Percentiles rank a stretch among this genome's conserved stretches.
Evolutionary conservation across 2,888 invertebrate genomes (phyloP).

Genomic region (Gerris lacustris): DNA sequence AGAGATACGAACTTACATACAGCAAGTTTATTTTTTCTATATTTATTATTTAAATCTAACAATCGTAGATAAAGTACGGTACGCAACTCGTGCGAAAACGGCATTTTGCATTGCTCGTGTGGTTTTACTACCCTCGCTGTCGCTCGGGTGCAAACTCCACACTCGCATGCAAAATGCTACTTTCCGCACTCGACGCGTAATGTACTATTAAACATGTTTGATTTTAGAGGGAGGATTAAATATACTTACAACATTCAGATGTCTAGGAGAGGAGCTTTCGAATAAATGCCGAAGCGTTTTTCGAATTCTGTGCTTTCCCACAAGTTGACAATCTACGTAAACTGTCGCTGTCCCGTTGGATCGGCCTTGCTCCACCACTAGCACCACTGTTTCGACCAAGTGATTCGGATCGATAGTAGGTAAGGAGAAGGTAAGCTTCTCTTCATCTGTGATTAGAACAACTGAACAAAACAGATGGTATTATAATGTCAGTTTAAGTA

Average conservation of each 20-base stretch:
- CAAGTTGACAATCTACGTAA: slow-evolving; percentile 50
- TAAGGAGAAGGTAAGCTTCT: slow-evolving; percentile 51
- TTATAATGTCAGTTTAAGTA: background rate
- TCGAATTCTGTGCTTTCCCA: slow-evolving; percentile 50
- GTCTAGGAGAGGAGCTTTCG: slow-evolving; percentile 42
- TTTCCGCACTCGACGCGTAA: too few species aligned
- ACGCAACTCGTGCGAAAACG: too few species aligned
- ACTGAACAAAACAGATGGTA: slow-evolving; percentile 39
- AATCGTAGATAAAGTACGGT: too few species aligned
- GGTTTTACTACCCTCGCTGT: too few species aligned
- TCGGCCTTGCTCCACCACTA: slow-evolving; percentile 44
- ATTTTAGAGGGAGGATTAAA: too few species aligned
- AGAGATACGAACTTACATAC: too few species aligned
- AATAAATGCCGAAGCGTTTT: slow-evolving; percentile 47
- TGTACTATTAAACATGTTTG: too few species aligned
- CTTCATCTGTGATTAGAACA: slow-evolving; percentile 51
- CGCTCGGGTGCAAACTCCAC: too few species aligned
- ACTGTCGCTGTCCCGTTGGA: slow-evolving; percentile 49
- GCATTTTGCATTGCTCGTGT: too few species aligned
- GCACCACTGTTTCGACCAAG: slow-evolving; percentile 45
- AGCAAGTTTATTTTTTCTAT: too few species aligned
- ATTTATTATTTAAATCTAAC: too few species aligned
- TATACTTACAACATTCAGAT: slow-evolving; percentile 46
- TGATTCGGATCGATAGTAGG: slow-evolving; percentile 44
- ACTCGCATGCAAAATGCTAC: too few species aligned